A percentile compares a stretch with the other conserved stretches of the same genome.
phyloP scores from a whole-genome alignment of 2,113 vertebrate genomes.

The Dascyllus trimaculatus region DNA sequence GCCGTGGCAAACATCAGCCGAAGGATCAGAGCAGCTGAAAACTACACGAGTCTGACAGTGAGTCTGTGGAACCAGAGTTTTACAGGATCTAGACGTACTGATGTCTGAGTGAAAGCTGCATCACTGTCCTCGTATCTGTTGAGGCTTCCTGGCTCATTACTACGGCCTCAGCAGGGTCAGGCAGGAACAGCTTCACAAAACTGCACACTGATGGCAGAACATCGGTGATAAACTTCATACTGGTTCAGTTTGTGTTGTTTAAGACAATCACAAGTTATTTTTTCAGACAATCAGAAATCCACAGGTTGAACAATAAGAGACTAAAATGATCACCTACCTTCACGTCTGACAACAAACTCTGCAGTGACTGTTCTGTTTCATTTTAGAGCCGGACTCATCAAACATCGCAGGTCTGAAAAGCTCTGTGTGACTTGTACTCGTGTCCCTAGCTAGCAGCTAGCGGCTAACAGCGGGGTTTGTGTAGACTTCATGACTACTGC shows the following conservation, averaged over 20 bases:
- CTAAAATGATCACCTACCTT: constrained; percentile 74
- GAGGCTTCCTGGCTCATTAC: constrained; percentile 25
- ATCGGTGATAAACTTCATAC: neutral
- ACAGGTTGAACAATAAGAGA: constrained; percentile 19
- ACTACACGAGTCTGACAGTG: neutral
- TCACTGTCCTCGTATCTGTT: neutral
- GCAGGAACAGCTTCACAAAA: too few relatives aligned
- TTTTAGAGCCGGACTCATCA: constrained; percentile 14
- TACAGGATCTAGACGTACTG: too few relatives aligned
- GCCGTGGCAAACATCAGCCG: too few relatives aligned
- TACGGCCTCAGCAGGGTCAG: neutral
- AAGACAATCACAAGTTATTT: neutral
- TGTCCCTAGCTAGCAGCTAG: constrained; percentile 47
- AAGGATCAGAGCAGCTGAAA: too few relatives aligned
- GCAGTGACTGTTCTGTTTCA: constrained; percentile 10
- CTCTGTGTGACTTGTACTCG: neutral
- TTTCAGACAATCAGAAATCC: neutral
- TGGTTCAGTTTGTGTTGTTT: neutral
- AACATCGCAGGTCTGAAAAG: neutral
- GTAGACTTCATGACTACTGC: too few relatives aligned
- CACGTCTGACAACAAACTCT: constrained; percentile 29
- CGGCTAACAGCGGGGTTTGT: neutral
- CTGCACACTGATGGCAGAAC: neutral
- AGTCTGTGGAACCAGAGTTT: constrained; percentile 40
- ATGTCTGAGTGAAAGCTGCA: neutral